Evolutionary conservation across 2,113 vertebrate genomes (phyloP), one percentile per base, ranked within the genome.

Genomic region (Neogale vison): DNA sequence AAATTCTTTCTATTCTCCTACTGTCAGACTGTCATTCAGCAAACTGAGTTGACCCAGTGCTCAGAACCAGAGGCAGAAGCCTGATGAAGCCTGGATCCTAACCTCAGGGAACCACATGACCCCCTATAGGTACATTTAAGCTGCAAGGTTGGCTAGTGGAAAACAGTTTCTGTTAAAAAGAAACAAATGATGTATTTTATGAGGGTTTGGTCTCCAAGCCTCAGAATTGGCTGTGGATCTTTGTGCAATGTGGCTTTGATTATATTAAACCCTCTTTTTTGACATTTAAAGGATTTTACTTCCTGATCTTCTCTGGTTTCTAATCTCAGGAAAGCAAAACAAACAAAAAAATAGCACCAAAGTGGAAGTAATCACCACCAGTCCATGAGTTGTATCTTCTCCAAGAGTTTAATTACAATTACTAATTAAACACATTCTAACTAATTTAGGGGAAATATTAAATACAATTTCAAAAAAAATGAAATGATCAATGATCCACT

Each of bases 91-190:
- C 36, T 3, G 13, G 8, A 12, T 36, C 74, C 42, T 34, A 17
- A 36, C 6, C 42, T 7, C 10, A 0, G 4, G 42, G 24, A 34
- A 20, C 4, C 1, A 0, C 7, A 39, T 12, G 3, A 36, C 63
- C 9, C 17, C 34, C 1, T 59, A 1, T 12, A 4, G 42, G 31
- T 29, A 1, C 55, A 1, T 71, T 15, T 52, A 63, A 8, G 34
- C 34, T 21, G 5, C 17, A 8, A 39, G 6, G 7, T 24, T 18
- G n/a, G 12, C 61, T 47, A 17, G 20, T 9, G 86, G 77, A 42
- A 11, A 13, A 34, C 34, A 29, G 4, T 69, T 34, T 12, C 79
- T 29, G 29, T 15, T 13, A 8, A 24, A 34, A 61, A 47, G 55
- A 69, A 79, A 81, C 17, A 36, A 34, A 13, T 31, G 34, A 24